phyloP scores from a whole-genome alignment of 2,888 invertebrate genomes.

The Erebia aethiops region DNA sequence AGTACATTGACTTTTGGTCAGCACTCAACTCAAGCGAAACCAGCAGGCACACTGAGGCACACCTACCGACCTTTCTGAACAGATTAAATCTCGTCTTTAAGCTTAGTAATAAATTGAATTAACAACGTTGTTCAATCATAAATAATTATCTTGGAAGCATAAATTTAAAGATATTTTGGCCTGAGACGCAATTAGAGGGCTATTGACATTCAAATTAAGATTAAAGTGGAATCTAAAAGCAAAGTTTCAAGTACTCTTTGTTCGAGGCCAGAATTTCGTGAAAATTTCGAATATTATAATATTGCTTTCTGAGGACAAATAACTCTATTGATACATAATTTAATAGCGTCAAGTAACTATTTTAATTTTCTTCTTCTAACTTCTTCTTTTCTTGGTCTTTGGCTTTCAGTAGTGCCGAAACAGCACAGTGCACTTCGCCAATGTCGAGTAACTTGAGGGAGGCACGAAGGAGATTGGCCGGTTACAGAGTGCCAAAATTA shows the following conservation, averaged over 20 bases:
- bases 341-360: too few species aligned
- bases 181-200: slow-evolving; percentile 21
- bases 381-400: too few species aligned
- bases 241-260: slow-evolving; percentile 21
- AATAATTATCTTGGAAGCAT: not conserved
- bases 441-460: too few species aligned
- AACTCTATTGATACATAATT: not conserved
- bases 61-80: not conserved
- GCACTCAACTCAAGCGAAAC: not conserved
- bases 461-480: too few species aligned
- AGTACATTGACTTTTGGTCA: not conserved
- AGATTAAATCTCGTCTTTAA: not conserved
- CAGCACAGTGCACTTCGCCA: too few species aligned
- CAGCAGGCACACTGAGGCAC: not conserved
- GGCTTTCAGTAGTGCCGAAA: too few species aligned
- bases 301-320: not conserved
- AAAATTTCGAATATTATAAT: not conserved
- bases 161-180: slow-evolving; percentile 17
- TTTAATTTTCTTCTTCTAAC: too few species aligned
- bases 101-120: slow-evolving; percentile 12
- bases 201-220: slow-evolving; percentile 25
- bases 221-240: slow-evolving; percentile 23
- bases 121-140: slow-evolving; percentile 8
- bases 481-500: too few species aligned
- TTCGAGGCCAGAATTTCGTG: not conserved